Conservation (phyloP, 1,140 invertebrate genomes). For the Lepidurus arcticus region DNA sequence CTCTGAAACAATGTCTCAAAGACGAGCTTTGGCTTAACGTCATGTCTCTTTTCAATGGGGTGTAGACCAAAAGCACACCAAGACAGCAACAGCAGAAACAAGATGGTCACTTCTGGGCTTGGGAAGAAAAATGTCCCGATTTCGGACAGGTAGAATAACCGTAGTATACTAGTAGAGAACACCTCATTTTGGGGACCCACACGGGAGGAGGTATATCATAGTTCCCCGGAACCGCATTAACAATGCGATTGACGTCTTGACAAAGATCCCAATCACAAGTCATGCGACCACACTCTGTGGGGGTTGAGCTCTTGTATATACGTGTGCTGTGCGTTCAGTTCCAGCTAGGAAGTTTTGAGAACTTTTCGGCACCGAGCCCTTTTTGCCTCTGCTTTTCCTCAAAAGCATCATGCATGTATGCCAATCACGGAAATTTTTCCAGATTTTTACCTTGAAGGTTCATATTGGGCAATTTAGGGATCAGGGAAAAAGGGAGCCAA, state of each 20-base stretch:
- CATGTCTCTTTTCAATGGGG: not conserved
- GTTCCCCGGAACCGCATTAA: slow-evolving; percentile 21
- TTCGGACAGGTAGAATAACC: no score
- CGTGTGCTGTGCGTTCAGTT: no score
- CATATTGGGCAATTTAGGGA: not conserved
- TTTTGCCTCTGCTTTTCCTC: not conserved
- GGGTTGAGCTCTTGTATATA: not conserved
- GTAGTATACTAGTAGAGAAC: no score
- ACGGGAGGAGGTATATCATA: not conserved
- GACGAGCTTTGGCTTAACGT: not conserved
- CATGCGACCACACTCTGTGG: slow-evolving; percentile 7
- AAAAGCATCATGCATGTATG: not conserved
- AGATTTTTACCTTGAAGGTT: not conserved
- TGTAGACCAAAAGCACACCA: not conserved
- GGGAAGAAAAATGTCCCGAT: no score
- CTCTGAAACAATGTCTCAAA: slow-evolving; percentile 2
- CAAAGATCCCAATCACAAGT: not conserved
- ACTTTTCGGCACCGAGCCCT: not conserved
- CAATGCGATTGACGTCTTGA: not conserved
- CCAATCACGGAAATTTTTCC: not conserved
- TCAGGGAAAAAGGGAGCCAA: not conserved
- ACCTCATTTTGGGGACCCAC: no score
- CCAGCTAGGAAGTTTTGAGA: not conserved
- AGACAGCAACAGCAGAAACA: not conserved
- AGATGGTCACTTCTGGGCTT: not conserved